These are phyloP conservation scores for Olivierus martensii DNA, from an alignment of 1,140 invertebrate genomes.

Conservation along the genomic window DNA sequence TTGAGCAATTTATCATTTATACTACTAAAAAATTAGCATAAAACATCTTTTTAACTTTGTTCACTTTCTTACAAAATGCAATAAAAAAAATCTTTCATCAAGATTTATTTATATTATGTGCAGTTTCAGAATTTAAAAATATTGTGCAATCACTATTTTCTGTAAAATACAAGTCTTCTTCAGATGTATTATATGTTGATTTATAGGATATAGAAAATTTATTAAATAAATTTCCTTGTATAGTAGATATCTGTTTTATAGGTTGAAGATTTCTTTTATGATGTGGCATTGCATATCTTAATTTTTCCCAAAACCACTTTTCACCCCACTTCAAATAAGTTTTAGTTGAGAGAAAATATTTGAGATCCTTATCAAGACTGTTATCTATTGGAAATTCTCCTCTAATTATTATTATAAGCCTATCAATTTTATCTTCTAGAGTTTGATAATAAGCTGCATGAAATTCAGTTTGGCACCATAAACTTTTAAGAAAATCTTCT, in stretches of 20 bases:
- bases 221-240: too few relatives aligned
- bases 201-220: too few relatives aligned
- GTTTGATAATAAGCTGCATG: conserved; percentile 58
- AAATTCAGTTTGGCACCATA: conserved; percentile 76
- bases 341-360: conserved; percentile 62
- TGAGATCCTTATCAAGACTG: conserved; percentile 54
- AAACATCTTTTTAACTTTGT: too few relatives aligned
- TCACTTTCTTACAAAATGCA: too few relatives aligned
- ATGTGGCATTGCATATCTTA: conserved; percentile 54
- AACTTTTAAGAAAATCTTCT: conserved; percentile 59
- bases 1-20: too few relatives aligned
- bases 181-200: not conserved
- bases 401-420: conserved; percentile 62
- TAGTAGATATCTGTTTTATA: too few relatives aligned
- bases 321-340: conserved; percentile 79
- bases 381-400: conserved; percentile 49
- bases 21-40: too few relatives aligned
- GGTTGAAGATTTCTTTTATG: not conserved
- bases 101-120: too few relatives aligned
- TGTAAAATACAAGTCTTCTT: not conserved
- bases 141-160: too few relatives aligned
- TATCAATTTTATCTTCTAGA: conserved; percentile 49
- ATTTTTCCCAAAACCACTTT: conserved; percentile 71
- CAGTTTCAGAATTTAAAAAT: too few relatives aligned
- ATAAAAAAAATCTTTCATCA: too few relatives aligned